These are phyloP conservation scores for Suncus etruscus DNA, from an alignment of 2,113 vertebrate genomes.

Conservation along the genomic window DNA sequence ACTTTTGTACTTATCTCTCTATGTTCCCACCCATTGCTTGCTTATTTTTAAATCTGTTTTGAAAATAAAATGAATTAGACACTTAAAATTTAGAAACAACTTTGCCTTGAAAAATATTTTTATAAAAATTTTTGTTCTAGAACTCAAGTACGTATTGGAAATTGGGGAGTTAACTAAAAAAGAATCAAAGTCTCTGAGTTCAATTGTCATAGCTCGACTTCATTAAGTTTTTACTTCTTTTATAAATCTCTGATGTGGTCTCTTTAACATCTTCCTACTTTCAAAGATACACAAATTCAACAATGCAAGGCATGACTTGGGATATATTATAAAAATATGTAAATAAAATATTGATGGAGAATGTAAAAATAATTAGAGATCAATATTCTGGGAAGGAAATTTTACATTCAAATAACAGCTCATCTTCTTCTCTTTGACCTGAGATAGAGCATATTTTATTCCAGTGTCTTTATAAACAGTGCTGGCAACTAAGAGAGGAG, in stretches of 20 bases:
- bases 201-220: background rate
- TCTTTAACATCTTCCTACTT: background rate
- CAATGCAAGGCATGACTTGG: constrained; percentile 14
- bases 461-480: constrained; percentile 2
- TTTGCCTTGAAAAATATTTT: constrained; percentile 26
- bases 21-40: background rate
- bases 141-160: background rate
- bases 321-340: constrained; percentile 7
- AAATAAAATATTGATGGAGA: constrained; percentile 5
- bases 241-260: background rate
- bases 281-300: constrained; percentile 18
- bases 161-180: background rate
- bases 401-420: constrained; percentile 13
- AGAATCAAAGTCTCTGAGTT: constrained; percentile 13
- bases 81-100: constrained; percentile 52
- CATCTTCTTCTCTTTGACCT: constrained; percentile 41
- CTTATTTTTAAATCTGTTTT: constrained; percentile 9
- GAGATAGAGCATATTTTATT: constrained; percentile 7
- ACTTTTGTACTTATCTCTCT: too few species aligned
- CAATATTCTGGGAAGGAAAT: constrained; percentile 31
- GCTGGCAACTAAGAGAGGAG: constrained; percentile 57
- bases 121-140: constrained; percentile 25
- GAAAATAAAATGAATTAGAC: background rate
- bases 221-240: constrained; percentile 14
- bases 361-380: constrained; percentile 5